Evolutionary conservation across 2,888 invertebrate genomes (phyloP), one percentile per base, ranked within the genome.

Genomic region (Helobdella robusta): DNA sequence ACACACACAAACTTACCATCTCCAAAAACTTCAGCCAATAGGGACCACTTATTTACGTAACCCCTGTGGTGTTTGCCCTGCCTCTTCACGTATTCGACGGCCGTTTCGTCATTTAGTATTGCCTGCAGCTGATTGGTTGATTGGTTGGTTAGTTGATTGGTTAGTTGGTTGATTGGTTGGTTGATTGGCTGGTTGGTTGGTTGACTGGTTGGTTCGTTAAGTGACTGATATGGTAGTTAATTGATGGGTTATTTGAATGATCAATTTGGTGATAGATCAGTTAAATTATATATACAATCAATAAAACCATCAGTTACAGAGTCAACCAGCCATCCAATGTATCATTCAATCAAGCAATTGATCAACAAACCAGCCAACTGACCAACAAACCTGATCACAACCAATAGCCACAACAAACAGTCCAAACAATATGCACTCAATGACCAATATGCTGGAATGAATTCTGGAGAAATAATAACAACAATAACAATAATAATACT

Each of bases 21-120:
- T 23, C 89, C 89, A 79, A 87, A 89, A 15, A 89, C 88, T 81
- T 89, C 88, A 48, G 85, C 84, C 62, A 89, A 78, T 59, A 89
- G 80, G 50, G 84, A 83, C 76, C 86, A 82, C 72, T 85, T 85
- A 18, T 82, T 78, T 68, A 80, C 80, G 66, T 65, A 79, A 79
- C 36, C 48, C 71, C 82, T 74, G 74, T 83, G 83, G 54, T 85
- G 82, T n/a, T n/a, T n/a, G 35, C 87, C 86, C 74, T 84, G 84
- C 70, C 85, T 79, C 79, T 81, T 80, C 6, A 88, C 83, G 73
- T 87, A 86, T 76, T 91, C 89, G 0, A 89, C 85, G 0, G 87
- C 75, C 32, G 78, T 79, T 66, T 77, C 78, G 69, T 79, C 78
- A 58, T 73, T 72, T 34, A 78, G 71, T 66, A 79, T 77, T 34